These are phyloP conservation scores for Pinctada fucata DNA, from an alignment of 2,888 invertebrate species.

Conservation along the genomic window DNA sequence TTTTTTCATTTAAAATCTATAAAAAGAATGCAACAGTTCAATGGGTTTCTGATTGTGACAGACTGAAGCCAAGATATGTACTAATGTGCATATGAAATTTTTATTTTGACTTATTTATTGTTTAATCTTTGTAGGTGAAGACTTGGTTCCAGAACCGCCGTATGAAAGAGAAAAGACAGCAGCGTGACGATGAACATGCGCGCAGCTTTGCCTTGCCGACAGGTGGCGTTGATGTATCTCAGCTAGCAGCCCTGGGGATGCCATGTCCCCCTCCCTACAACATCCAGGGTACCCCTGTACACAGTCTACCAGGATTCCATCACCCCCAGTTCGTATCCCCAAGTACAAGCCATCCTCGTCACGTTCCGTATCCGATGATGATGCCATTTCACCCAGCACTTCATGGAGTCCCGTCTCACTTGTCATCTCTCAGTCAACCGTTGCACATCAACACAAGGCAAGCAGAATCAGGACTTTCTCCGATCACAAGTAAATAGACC, in stretches of 20 bases:
- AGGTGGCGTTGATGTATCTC: conserved; percentile 60
- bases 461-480: too few species aligned
- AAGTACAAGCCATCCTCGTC: background rate
- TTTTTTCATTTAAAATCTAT: too few species aligned
- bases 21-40: too few species aligned
- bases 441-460: too few species aligned
- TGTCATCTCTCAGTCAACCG: background rate
- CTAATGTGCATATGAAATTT: too few species aligned
- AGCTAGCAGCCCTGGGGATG: conserved; percentile 56
- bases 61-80: too few species aligned
- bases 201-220: conserved; percentile 53
- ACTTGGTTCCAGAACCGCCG: conserved; percentile 98
- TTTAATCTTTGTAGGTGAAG: conserved; percentile 81
- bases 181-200: conserved; percentile 50
- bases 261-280: conserved; percentile 49
- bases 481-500: too few species aligned
- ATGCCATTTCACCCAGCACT: background rate
- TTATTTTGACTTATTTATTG: too few species aligned
- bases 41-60: too few species aligned
- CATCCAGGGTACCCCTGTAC: conserved; percentile 1
- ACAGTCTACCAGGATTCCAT: conserved; percentile 22
- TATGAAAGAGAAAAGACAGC: conserved; percentile 92
- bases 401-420: background rate
- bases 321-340: too few species aligned
- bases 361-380: background rate